Base-by-base conservation (phyloP, 92 coral and sea anemone species). In the Porites cylindrica region DNA sequence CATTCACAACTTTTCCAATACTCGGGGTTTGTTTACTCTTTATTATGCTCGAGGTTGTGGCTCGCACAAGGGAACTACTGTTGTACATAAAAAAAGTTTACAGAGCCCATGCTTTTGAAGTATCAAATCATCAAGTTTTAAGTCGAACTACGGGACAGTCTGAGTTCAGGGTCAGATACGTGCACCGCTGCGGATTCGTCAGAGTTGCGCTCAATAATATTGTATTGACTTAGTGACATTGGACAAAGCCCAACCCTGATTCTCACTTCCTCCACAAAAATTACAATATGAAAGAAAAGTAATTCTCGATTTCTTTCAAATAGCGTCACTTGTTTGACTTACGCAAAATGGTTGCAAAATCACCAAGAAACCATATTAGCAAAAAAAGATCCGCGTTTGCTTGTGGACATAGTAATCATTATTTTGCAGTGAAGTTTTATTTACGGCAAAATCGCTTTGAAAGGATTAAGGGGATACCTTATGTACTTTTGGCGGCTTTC, bases 221-320 rank as follows among this genome's bases (percentile, higher is more conserved):
- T 43, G 70, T 62, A 59, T 74, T 83, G 87, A 75, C 87, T 83
- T 83, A 43, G 63, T 17, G 75, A 53, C 66, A 52, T 23, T 50
- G 5, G 32, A 74, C 81, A 83, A 61, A 62, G 13, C 58, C 10
- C n/a, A 72, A 62, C 18, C 74, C 75, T 64, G 63, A 73, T 73
- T 81, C 66, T 81, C 85, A 52, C 85, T 68, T 73, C 73, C 87
- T 71, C n/a, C 7, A 72, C 80, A 64, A 60, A 51, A 74, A 74
- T 83, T 73, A 64, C 72, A 83, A 73, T 60, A 72, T 64, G 79
- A 72, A 71, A 59, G 50, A 43, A 82, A 26, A 71, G 43, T 60
- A 56, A 60, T 54, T 69, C 67, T 52, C 77, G 56, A 69, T 66
- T 9, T 67, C 26, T 66, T 66, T 74, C 50, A 51, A 78, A 26